Base-by-base conservation (phyloP, 2,797 vertebrate species). In the Enteromius radiatus region DNA sequence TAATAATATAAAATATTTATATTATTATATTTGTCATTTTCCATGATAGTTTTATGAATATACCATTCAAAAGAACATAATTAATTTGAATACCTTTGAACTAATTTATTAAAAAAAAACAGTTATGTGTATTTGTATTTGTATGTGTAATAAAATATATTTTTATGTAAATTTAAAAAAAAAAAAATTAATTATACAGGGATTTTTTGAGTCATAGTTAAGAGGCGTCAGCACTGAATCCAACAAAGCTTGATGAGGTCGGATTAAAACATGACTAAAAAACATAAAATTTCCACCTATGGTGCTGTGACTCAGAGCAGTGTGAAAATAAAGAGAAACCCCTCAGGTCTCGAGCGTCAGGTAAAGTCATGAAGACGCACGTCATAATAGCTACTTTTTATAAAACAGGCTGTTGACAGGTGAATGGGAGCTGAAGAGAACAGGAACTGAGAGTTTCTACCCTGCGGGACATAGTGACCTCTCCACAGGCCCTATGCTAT, bases 401-500 rank as follows among this genome's bases (percentile, higher is more conserved):
- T 87, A 84, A 86, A 88, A 78, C 79, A 83, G 71, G 43, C 54
- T 88, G 87, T 83, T 90, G 83, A 91, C 84, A 85, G 89, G 70
- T 85, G 75, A 74, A 87, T 65, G 82, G 75, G 64, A 36, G 76
- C 70, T 87, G 88, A 92, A 85, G 84, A 85, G 82, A 88, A 92
- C 84, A 91, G 90, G 86, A 92, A 88, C 85, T 90, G 91, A 93
- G 84, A 70, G 75, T 21, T 84, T 36, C 83, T 17, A 82, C 86
- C 82, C 83, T 21, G 19, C 54, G 81, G 92, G 84, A 87, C 75
- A 36, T 69, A 41, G 67, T 82, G 85, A 87, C 87, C 86, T 84
- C 86, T 87, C 77, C 84, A 78, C 68, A 76, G 78, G 83, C 73
- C 38, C 59, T 86, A 77, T 12, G 49, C 63, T 81, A 54, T 26